Conservation (phyloP, 1,140 invertebrate genomes). For the Papilio polyxenes region DNA sequence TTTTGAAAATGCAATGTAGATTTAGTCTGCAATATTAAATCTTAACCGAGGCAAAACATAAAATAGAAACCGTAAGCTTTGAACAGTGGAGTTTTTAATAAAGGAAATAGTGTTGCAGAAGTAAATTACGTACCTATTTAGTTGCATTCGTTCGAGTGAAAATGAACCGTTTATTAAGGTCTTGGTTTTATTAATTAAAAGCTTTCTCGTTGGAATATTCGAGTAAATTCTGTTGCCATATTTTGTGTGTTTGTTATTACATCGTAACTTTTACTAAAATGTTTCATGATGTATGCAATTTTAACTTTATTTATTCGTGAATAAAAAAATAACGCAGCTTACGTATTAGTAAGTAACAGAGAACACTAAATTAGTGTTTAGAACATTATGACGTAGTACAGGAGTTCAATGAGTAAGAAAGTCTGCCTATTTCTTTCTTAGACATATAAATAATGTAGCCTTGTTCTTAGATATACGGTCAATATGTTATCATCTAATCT, state of each 20-base stretch:
- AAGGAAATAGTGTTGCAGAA: neutral
- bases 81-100: conserved; percentile 1
- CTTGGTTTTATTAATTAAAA: conserved; percentile 37
- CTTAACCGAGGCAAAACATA: neutral
- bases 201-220: neutral
- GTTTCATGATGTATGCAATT: neutral
- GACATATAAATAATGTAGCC: too few species aligned
- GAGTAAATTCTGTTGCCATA: neutral
- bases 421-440: too few species aligned
- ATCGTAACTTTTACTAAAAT: neutral
- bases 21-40: neutral
- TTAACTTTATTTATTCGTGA: too few species aligned
- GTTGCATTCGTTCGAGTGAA: conserved; percentile 32
- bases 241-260: conserved; percentile 9
- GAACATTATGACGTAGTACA: too few species aligned
- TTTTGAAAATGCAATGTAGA: neutral
- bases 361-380: too few species aligned
- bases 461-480: too few species aligned
- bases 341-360: too few species aligned
- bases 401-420: too few species aligned
- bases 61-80: conserved; percentile 6
- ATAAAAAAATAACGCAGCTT: too few species aligned
- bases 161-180: conserved; percentile 32
- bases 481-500: too few species aligned
- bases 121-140: conserved; percentile 27